Percentiles rank a stretch among this genome's conserved stretches.
Conservation (phyloP, 2,797 vertebrate species). For the Fistularia tabacaria region DNA sequence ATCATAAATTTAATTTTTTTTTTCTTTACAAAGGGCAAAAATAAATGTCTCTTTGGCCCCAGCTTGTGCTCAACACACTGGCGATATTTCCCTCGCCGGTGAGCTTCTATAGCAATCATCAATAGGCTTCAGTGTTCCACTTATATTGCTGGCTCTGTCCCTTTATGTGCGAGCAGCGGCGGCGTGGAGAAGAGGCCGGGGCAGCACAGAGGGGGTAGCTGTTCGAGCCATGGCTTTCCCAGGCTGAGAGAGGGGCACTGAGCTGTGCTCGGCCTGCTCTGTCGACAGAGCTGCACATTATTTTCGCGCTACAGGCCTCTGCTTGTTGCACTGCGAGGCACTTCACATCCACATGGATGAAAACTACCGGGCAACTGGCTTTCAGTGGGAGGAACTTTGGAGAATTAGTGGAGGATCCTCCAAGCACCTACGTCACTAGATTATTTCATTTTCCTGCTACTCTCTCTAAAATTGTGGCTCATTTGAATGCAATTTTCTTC, state of each 20-base stretch:
- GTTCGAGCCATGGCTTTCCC: slow-evolving; percentile 51
- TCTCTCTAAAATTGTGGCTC: too few species aligned
- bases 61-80: slow-evolving; percentile 25
- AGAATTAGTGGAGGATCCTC: too few species aligned
- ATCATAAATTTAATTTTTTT: neutral
- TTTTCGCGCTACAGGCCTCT: slow-evolving; percentile 60
- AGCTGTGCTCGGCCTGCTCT: slow-evolving; percentile 35
- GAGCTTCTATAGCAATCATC: slow-evolving; percentile 22
- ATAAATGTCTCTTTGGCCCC: slow-evolving; percentile 13
- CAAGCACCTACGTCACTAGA: neutral
- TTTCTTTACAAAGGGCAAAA: neutral
- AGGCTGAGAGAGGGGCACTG: slow-evolving; percentile 49
- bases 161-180: slow-evolving; percentile 49
- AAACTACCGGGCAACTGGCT: slow-evolving; percentile 27
- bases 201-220: slow-evolving; percentile 67
- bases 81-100: slow-evolving; percentile 21
- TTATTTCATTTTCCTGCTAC: neutral
- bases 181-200: slow-evolving; percentile 43
- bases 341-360: slow-evolving; percentile 38
- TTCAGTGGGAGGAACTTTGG: slow-evolving; percentile 9
- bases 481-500: too few species aligned
- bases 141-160: slow-evolving; percentile 31
- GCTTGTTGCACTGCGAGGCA: slow-evolving; percentile 59
- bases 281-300: slow-evolving; percentile 72
- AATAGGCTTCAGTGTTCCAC: slow-evolving; percentile 57